Conservation (phyloP, 2,113 vertebrate genomes). For the Tiliqua scincoides region DNA sequence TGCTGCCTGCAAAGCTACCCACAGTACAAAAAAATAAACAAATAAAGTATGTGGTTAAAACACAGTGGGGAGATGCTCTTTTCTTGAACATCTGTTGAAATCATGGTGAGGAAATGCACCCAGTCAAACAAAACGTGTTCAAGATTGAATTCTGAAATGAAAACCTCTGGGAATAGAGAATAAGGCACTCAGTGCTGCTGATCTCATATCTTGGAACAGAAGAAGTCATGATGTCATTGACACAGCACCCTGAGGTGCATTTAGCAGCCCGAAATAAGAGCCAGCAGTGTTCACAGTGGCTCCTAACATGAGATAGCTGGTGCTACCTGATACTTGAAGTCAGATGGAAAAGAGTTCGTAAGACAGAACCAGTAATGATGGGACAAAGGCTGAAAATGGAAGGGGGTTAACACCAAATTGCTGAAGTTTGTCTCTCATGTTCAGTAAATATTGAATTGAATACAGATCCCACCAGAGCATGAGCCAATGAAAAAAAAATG, state of each 20-base stretch:
- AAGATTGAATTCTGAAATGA: background rate
- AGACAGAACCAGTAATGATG: background rate
- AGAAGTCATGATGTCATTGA: no score
- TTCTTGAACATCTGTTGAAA: conserved; percentile 31
- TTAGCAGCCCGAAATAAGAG: background rate
- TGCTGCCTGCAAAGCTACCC: conserved; percentile 5
- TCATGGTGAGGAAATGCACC: background rate
- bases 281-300: background rate
- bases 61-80: background rate
- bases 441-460: background rate
- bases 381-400: background rate
- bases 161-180: background rate
- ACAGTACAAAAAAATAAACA: background rate
- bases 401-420: background rate
- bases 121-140: conserved; percentile 6
- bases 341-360: background rate
- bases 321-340: background rate
- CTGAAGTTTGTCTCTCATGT: background rate
- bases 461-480: background rate
- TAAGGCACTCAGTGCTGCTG: background rate
- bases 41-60: background rate
- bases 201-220: background rate
- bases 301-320: background rate
- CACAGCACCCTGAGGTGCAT: background rate
- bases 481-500: background rate